Percentiles rank a stretch among this genome's conserved stretches.
These are phyloP conservation scores for Leptoclinus maculatus DNA, from an alignment of 2,797 vertebrate genomes.

Conservation along the genomic window DNA sequence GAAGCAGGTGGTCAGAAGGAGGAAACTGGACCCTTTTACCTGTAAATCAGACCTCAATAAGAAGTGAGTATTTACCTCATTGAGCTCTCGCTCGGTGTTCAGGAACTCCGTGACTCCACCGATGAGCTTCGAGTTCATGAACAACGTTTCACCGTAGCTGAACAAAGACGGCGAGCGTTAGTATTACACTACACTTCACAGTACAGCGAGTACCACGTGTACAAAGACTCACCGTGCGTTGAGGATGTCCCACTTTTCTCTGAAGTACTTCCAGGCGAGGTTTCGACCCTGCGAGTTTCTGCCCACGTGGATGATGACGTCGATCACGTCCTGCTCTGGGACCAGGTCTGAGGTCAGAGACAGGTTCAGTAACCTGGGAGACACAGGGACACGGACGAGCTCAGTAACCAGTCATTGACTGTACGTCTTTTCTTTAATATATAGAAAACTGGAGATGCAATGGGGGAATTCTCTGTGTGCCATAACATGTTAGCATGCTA, in stretches of 20 bases:
- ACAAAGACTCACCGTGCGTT: conserved; percentile 89
- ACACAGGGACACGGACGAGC: background rate
- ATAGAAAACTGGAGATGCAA: background rate
- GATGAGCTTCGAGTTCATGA: conserved; percentile 98
- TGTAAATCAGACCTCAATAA: background rate
- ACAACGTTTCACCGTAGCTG: conserved; percentile 97
- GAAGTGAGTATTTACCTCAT: conserved; percentile 85
- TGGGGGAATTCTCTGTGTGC: background rate
- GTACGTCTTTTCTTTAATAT: background rate
- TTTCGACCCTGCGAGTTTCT: conserved; percentile 95
- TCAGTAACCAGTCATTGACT: background rate
- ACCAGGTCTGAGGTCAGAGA: conserved; percentile 96
- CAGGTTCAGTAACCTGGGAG: conserved; percentile 91
- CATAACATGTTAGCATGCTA: too few species aligned
- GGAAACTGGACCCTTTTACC: background rate
- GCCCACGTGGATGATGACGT: conserved; percentile 96
- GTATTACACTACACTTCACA: background rate
- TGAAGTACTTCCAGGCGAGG: conserved; percentile 97
- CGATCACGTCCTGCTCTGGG: conserved; percentile 96
- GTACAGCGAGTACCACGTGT: accelerated
- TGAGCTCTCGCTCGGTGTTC: conserved; percentile 92
- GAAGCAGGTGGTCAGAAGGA: background rate
- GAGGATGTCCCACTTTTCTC: conserved; percentile 96
- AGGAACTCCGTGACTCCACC: conserved; percentile 98
- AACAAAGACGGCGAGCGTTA: conserved; percentile 43